Conservation (phyloP, 2,888 invertebrate species). For the Luffia ferchaultella region DNA sequence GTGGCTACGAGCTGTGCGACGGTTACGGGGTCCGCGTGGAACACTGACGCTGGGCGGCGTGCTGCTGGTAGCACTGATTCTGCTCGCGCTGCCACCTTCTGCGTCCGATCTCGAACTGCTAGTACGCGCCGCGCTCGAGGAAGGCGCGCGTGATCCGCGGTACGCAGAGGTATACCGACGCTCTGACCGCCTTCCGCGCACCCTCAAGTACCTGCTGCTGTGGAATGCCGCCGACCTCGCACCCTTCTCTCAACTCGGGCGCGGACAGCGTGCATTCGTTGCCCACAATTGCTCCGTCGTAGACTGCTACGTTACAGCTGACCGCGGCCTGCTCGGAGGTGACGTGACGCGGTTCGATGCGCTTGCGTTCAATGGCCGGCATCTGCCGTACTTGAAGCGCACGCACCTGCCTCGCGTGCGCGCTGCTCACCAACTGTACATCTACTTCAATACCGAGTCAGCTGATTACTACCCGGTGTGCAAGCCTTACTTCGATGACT, state of each 20-base stretch:
- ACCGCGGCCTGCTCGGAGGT: constrained; percentile 28
- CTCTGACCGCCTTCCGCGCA: constrained; percentile 25
- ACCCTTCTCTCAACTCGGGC: constrained; percentile 33
- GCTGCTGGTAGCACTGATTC: too few relatives aligned
- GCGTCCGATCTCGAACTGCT: too few relatives aligned
- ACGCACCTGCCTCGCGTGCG: constrained; percentile 27
- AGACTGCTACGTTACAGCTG: constrained; percentile 40
- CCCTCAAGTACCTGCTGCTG: constrained; percentile 36
- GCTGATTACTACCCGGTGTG: constrained; percentile 43
- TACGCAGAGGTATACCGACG: constrained; percentile 39
- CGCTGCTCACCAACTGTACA: constrained; percentile 38
- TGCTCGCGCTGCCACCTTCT: too few relatives aligned
- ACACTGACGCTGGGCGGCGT: too few relatives aligned
- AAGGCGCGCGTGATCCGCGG: constrained; percentile 33
- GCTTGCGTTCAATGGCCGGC: constrained; percentile 43
- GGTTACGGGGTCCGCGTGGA: too few relatives aligned
- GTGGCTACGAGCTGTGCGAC: too few relatives aligned
- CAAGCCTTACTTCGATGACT: constrained; percentile 29
- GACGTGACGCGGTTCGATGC: constrained; percentile 37
- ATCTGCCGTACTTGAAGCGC: constrained; percentile 16
- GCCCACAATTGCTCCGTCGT: constrained; percentile 36
- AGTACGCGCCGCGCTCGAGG: constrained; percentile 33
- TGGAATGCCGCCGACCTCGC: constrained; percentile 35
- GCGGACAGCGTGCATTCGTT: constrained; percentile 37
- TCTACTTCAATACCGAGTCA: constrained; percentile 48